A percentile compares a stretch with the other conserved stretches of the same genome.
phyloP scores from a whole-genome alignment of 2,113 vertebrate species.

The Menura novaehollandiae region DNA sequence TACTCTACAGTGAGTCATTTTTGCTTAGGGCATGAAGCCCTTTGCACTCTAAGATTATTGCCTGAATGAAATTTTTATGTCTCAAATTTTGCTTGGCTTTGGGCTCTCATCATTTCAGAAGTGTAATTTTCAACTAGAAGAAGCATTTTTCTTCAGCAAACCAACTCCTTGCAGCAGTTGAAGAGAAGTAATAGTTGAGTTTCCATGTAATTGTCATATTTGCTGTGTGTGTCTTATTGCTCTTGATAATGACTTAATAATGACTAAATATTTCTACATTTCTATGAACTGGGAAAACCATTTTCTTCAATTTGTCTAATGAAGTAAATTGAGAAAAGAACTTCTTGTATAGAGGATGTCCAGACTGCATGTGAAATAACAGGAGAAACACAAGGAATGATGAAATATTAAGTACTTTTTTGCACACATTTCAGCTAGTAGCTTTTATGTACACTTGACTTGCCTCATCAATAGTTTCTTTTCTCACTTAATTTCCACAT shows the following conservation, averaged over 20 bases:
- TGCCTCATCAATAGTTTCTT: not conserved
- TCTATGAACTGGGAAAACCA: not conserved
- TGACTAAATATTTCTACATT: not conserved
- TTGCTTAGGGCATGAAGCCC: not conserved
- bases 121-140: not conserved
- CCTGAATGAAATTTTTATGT: not conserved
- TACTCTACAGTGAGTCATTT: not conserved
- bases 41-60: not conserved
- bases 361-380: not conserved
- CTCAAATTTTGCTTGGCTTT: not conserved
- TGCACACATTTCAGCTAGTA: not conserved
- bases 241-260: not conserved
- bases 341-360: not conserved
- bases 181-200: not conserved
- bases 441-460: not conserved
- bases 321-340: not conserved
- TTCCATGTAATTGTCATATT: not conserved
- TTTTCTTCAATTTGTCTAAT: not conserved
- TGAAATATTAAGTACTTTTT: not conserved
- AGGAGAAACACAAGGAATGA: not conserved
- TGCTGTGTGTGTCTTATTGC: not conserved
- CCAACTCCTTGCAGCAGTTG: not conserved
- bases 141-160: not conserved
- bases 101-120: not conserved
- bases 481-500: not conserved